Conservation (phyloP, 1,140 invertebrate species). For the Oryctes rhinoceros region DNA sequence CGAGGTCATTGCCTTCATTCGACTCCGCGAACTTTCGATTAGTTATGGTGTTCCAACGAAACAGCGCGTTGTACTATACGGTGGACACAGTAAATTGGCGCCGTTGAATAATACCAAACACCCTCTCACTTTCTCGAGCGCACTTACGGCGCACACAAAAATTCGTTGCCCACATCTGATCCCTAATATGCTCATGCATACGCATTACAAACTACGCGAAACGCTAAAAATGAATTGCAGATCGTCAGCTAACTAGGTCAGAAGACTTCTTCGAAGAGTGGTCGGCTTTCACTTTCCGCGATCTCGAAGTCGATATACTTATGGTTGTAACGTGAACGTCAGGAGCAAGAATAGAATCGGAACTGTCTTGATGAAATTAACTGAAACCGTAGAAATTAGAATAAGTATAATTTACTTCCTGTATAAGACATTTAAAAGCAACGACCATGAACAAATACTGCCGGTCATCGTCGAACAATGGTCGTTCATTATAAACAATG, state of each 20-base stretch:
- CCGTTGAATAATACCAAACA: constrained; percentile 8
- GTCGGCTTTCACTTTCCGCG: constrained; percentile 22
- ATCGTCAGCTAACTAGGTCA: background rate
- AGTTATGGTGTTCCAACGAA: background rate
- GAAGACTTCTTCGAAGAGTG: background rate
- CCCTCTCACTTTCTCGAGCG: constrained; percentile 19
- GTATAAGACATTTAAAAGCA: constrained; percentile 7
- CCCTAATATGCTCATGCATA: background rate
- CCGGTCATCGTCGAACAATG: background rate
- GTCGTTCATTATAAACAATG: background rate
- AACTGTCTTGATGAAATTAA: constrained; percentile 26
- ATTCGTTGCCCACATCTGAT: constrained; percentile 21
- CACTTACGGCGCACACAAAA: background rate
- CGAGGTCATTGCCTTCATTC: constrained; percentile 1
- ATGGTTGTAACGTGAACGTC: background rate
- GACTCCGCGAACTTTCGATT: constrained; percentile 7
- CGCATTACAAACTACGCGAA: background rate
- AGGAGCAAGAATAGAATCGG: background rate
- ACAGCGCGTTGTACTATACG: background rate
- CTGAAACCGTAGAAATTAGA: constrained; percentile 8
- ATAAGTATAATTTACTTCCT: constrained; percentile 4
- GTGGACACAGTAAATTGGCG: background rate
- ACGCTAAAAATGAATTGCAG: background rate
- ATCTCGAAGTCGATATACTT: background rate
- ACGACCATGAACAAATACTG: constrained; percentile 1